A percentile compares a stretch with the other conserved stretches of the same genome.
phyloP scores from a whole-genome alignment of 2,113 vertebrate species.

The Carassius carassius region DNA sequence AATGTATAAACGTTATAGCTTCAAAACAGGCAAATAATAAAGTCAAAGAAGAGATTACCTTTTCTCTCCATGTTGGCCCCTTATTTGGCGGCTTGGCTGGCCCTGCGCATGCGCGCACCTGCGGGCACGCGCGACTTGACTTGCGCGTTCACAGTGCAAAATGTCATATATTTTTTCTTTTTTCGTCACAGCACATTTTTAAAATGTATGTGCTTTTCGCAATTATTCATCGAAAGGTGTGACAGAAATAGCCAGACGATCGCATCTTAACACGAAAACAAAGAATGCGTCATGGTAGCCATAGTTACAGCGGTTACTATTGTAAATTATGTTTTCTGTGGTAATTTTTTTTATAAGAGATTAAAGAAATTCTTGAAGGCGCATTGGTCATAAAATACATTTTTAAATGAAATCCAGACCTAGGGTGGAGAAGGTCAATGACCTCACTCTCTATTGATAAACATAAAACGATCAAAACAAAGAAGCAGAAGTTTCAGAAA shows the following conservation, averaged over 20 bases:
- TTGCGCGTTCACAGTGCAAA: neutral
- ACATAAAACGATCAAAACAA: neutral
- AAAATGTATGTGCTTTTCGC: neutral
- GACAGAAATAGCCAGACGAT: neutral
- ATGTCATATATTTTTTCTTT: neutral
- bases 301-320: neutral
- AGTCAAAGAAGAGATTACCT: slow-evolving; percentile 78
- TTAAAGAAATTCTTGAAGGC: neutral
- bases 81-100: slow-evolving; percentile 67
- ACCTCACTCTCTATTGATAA: neutral
- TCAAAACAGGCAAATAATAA: neutral
- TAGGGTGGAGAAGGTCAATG: neutral
- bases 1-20: neutral
- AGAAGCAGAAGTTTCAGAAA: slow-evolving; percentile 61
- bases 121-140: neutral
- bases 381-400: neutral
- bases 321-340: neutral
- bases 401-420: neutral
- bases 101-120: slow-evolving; percentile 71
- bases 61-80: slow-evolving; percentile 91
- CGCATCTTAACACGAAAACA: neutral
- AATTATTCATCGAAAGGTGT: neutral
- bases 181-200: neutral
- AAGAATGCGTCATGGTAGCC: neutral
- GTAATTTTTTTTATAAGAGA: neutral